These are phyloP conservation scores for Echinometra lucunter DNA, from an alignment of 53 echinoderm and acorn worm species.

Conservation along the genomic window DNA sequence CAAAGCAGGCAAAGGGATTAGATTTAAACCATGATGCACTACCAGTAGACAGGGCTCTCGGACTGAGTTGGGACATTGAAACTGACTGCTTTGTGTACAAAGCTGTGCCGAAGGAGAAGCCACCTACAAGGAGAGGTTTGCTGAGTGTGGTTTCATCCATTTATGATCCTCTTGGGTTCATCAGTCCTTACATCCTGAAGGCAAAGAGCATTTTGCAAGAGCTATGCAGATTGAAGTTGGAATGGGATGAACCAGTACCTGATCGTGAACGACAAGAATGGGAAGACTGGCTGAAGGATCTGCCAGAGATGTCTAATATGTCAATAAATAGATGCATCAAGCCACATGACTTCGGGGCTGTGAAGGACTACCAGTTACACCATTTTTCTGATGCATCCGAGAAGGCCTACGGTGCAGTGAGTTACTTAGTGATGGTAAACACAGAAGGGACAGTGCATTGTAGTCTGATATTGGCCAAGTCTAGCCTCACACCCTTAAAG, in stretches of 20 bases:
- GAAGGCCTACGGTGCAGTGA: background rate
- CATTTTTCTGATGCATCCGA: background rate
- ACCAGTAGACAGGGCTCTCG: conserved; percentile 65
- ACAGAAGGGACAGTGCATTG: background rate
- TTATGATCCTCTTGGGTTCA: conserved; percentile 69
- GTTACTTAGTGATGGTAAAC: background rate
- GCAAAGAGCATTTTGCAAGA: conserved; percentile 71
- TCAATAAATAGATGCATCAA: background rate
- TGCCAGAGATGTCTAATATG: background rate
- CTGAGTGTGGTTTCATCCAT: conserved; percentile 56
- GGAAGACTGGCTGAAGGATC: background rate
- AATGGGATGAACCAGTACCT: conserved; percentile 72
- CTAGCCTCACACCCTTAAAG: too few species aligned
- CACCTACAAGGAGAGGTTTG: conserved; percentile 63
- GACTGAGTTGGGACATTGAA: conserved; percentile 70
- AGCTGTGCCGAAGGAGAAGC: conserved; percentile 22
- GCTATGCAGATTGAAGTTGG: conserved; percentile 55
- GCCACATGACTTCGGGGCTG: background rate
- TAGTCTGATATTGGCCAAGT: conserved; percentile 46
- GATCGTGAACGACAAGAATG: background rate
- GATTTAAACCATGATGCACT: conserved; percentile 60
- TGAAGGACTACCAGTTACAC: background rate
- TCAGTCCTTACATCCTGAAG: conserved; percentile 60
- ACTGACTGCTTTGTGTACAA: conserved; percentile 44
- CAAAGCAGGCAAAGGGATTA: conserved; percentile 67